Percentiles rank a stretch among this genome's conserved stretches.
phyloP scores from a whole-genome alignment of 2,888 invertebrate species.

The Beris morrisii region DNA sequence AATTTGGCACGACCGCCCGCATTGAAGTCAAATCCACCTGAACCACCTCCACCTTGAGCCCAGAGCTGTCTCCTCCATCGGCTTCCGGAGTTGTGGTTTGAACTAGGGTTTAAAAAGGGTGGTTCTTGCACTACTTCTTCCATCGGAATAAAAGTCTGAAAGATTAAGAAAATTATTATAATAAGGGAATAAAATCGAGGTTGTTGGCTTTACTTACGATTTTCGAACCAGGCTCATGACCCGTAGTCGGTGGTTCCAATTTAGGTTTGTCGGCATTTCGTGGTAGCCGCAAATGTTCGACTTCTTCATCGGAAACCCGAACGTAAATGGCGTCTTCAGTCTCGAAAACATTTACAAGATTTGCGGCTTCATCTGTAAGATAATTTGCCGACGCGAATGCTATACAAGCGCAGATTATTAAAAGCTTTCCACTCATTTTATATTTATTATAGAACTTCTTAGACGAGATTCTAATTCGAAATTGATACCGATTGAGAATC shows the following conservation, averaged over 20 bases:
- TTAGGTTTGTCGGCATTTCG: not conserved
- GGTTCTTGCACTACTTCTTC: not conserved
- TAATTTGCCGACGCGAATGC: conserved; percentile 5
- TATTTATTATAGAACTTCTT: no score
- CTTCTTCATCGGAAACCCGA: conserved; percentile 17
- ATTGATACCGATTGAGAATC: no score
- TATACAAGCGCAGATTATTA: not conserved
- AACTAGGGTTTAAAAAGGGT: no score
- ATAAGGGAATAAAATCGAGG: not conserved
- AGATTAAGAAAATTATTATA: no score
- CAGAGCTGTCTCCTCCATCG: conserved; percentile 8
- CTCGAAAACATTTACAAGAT: not conserved
- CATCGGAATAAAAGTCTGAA: not conserved
- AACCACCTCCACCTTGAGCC: conserved; percentile 23
- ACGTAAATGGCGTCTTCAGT: conserved; percentile 21
- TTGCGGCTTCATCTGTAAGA: conserved; percentile 4
- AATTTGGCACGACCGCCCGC: conserved; percentile 22
- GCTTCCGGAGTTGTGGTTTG: not conserved
- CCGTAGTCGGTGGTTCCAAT: not conserved
- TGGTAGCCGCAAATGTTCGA: conserved; percentile 5
- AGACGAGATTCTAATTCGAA: no score
- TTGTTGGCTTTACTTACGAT: not conserved
- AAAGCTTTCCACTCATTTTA: conserved; percentile 4
- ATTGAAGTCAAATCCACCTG: conserved; percentile 20
- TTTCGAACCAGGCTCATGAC: conserved; percentile 1